phyloP scores from a whole-genome alignment of 2,888 invertebrate genomes.

The Caenorhabditis sp. region DNA sequence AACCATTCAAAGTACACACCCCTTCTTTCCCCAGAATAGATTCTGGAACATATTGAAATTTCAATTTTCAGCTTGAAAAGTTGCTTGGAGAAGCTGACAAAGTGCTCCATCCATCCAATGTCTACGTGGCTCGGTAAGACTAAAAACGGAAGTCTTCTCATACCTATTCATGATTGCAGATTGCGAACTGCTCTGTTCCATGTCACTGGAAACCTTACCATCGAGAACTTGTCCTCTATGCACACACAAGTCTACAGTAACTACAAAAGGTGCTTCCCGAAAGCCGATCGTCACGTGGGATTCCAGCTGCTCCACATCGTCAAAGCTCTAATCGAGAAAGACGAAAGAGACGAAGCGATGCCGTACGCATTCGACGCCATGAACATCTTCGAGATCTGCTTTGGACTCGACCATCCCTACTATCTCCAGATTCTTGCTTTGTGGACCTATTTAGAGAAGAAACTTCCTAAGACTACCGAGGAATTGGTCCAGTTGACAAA shows the following conservation, averaged over 20 bases:
- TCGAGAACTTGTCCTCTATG: constrained; percentile 71
- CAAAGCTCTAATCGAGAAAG: constrained; percentile 76
- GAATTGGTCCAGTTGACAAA: constrained; percentile 77
- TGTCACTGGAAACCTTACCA: constrained; percentile 73
- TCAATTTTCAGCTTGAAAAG: constrained; percentile 64
- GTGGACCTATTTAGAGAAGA: constrained; percentile 82
- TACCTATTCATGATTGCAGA: constrained; percentile 43
- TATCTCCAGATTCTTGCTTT: constrained; percentile 81
- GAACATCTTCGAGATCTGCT: constrained; percentile 82
- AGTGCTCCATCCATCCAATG: constrained; percentile 78
- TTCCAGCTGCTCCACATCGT: constrained; percentile 81
- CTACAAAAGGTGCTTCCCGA: constrained; percentile 81
- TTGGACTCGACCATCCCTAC: constrained; percentile 82
- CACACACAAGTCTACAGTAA: constrained; percentile 80
- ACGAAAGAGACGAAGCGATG: constrained; percentile 77
- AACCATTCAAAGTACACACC: neutral
- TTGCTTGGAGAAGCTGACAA: constrained; percentile 71
- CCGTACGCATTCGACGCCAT: constrained; percentile 82
- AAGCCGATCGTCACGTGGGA: constrained; percentile 80
- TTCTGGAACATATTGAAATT: neutral
- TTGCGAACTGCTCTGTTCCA: constrained; percentile 78
- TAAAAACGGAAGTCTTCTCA: neutral
- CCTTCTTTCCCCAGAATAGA: neutral
- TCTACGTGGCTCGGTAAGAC: constrained; percentile 71
- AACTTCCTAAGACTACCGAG: constrained; percentile 75